Conservation (phyloP, 53 echinoderm and acorn worm species). For the Zoroaster sp. region DNA sequence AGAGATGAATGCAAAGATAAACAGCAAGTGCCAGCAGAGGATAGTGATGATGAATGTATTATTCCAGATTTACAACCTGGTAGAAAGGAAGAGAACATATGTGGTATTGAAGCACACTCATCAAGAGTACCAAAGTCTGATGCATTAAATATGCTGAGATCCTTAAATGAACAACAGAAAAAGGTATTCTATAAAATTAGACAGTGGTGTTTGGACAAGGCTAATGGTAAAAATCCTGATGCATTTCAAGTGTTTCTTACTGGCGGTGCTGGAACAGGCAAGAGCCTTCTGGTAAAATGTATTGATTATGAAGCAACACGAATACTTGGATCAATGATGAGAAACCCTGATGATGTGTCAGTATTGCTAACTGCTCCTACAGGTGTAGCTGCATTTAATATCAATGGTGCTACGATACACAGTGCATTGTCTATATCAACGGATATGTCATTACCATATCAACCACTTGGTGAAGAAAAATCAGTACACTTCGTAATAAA, state of each 20-base stretch:
- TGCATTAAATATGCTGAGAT: conserved; percentile 35
- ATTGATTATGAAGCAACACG: conserved; percentile 67
- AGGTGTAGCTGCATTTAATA: conserved; percentile 60
- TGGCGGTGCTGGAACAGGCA: conserved; percentile 72
- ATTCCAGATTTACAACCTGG: conserved; percentile 39
- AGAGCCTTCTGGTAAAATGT: conserved; percentile 63
- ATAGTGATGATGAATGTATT: conserved; percentile 3
- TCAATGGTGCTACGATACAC: conserved; percentile 61
- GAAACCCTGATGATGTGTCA: conserved; percentile 54
- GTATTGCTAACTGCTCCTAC: conserved; percentile 53
- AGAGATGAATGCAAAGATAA: conserved; percentile 3
- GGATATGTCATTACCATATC: conserved; percentile 16
- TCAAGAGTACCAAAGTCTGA: conserved; percentile 18
- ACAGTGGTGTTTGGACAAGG: conserved; percentile 65
- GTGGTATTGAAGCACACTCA: not conserved
- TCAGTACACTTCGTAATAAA: conserved; percentile 54
- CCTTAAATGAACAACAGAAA: conserved; percentile 57
- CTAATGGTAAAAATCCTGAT: conserved; percentile 50
- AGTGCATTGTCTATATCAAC: conserved; percentile 41
- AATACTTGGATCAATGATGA: conserved; percentile 39
- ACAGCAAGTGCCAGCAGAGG: not conserved
- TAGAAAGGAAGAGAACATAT: not conserved
- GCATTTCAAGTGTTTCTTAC: conserved; percentile 62
- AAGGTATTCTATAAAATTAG: conserved; percentile 54
- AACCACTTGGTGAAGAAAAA: conserved; percentile 62